Percentiles rank a stretch among this genome's conserved stretches.
Conservation (phyloP, 2,888 invertebrate genomes). For the Lathronympha strigana region DNA sequence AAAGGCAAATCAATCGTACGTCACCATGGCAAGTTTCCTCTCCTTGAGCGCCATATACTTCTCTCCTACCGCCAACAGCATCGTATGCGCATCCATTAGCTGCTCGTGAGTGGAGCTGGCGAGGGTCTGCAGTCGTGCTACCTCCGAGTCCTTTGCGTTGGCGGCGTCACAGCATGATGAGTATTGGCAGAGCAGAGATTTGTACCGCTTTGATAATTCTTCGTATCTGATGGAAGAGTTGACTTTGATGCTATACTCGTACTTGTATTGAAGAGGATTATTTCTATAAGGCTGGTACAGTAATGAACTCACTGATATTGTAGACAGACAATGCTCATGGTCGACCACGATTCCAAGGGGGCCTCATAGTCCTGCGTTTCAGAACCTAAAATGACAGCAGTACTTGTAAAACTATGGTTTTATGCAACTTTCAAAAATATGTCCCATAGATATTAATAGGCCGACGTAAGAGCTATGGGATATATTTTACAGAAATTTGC, state of each 20-base stretch:
- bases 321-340: constrained; percentile 81
- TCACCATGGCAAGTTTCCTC: constrained; percentile 61
- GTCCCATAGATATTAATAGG: too few species aligned
- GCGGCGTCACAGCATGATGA: constrained; percentile 60
- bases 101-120: constrained; percentile 55
- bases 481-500: too few species aligned
- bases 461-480: too few species aligned
- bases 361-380: constrained; percentile 15
- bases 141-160: constrained; percentile 53
- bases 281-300: neutral
- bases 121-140: constrained; percentile 54
- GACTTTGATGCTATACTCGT: too few species aligned
- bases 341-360: constrained; percentile 74
- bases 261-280: too few species aligned
- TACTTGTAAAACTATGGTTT: neutral
- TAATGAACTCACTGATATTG: constrained; percentile 80
- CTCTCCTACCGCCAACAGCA: constrained; percentile 66
- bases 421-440: neutral
- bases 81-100: constrained; percentile 59
- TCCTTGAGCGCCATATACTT: constrained; percentile 65
- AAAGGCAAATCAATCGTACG: neutral
- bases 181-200: constrained; percentile 62
- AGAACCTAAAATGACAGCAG: neutral
- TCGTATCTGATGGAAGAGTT: constrained; percentile 61
- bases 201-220: constrained; percentile 70